phyloP scores from a whole-genome alignment of 2,888 invertebrate species.

The Drosophila flavopinicola region DNA sequence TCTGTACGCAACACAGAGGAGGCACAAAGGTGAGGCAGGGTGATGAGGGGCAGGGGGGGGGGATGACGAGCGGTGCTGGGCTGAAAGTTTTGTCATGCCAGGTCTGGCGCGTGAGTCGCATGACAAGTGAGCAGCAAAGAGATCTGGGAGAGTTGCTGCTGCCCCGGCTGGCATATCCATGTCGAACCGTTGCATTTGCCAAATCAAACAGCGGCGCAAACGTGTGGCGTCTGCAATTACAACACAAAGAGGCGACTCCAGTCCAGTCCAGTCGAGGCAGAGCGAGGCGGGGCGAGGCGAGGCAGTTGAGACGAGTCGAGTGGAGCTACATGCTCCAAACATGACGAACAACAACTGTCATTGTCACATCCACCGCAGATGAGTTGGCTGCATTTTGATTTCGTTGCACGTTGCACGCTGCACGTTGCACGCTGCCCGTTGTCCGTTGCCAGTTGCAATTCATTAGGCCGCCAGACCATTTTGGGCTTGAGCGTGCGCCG shows the following conservation, averaged over 20 bases:
- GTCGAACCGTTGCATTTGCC: slow-evolving; percentile 77
- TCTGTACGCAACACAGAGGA: not conserved
- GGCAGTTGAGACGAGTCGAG: slow-evolving; percentile 3
- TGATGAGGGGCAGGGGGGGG: not conserved
- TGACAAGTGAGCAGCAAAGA: slow-evolving; percentile 66
- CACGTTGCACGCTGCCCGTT: slow-evolving; percentile 6
- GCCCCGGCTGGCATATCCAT: slow-evolving; percentile 62
- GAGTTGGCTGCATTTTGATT: slow-evolving; percentile 55
- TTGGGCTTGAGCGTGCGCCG: slow-evolving; percentile 80
- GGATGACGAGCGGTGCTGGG: slow-evolving; percentile 26
- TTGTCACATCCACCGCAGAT: slow-evolving; percentile 72
- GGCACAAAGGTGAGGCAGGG: not conserved
- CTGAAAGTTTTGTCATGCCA: slow-evolving; percentile 82
- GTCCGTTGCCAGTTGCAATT: slow-evolving; percentile 61
- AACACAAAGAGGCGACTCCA: slow-evolving; percentile 64
- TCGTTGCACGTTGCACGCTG: slow-evolving; percentile 48
- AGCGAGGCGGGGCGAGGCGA: not conserved
- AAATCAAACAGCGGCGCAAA: slow-evolving; percentile 79
- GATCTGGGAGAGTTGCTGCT: slow-evolving; percentile 11
- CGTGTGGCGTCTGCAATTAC: slow-evolving; percentile 79
- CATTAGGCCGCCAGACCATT: slow-evolving; percentile 75
- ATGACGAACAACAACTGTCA: slow-evolving; percentile 82
- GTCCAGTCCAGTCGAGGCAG: slow-evolving; percentile 5
- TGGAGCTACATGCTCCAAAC: slow-evolving; percentile 68
- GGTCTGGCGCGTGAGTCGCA: slow-evolving; percentile 78